Evolutionary conservation across 1,140 invertebrate species (phyloP), one percentile per base, ranked within the genome.

Genomic region (Atopsyche davidsoni): DNA sequence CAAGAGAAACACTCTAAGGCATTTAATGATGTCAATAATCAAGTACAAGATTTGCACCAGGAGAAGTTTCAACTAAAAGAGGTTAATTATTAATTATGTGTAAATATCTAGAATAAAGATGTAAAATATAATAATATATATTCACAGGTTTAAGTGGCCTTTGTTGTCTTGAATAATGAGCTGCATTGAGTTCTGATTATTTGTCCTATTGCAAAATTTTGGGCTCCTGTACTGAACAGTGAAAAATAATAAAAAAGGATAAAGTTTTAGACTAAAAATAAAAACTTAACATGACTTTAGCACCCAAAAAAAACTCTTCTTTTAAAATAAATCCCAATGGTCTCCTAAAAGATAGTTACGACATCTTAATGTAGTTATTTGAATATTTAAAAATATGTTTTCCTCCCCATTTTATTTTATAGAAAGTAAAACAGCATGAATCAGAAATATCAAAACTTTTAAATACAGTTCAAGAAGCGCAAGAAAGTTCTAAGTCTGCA

Each of bases 391-490:
- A 14, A 25, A 7, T 34, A 25, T 16, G 21, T 46, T 44, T 34
- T 18, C 1, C 16, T 35, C 11, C 43, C 38, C 35, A 13, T 14
- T 53, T 55, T 32, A 42, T 31, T 42, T 69, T 68, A 2, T 53
- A 81, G 68, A 81, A 80, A 77, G 72, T 79, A 2, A 73, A 72
- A 52, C 75, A 78, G 32, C 77, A 75, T 60, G 81, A 85, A 68
- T 67, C 70, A 9, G 82, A 86, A 72, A 63, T 83, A 2, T 78
- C 80, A 19, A 81, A 83, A 70, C 75, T 78, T 31, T 64, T 84
- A 40, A 78, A 80, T 59, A 59, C 83, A 17, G 79, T 81, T 3
- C 77, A 81, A 23, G 79, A 78, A 10, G 82, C 78, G 60, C 80
- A 85, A 69, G 78, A 81, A 42, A 84, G 85, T 65, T 75, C 70